phyloP scores from a whole-genome alignment of 2,113 vertebrate genomes.

The Planiliza haematocheilus region DNA sequence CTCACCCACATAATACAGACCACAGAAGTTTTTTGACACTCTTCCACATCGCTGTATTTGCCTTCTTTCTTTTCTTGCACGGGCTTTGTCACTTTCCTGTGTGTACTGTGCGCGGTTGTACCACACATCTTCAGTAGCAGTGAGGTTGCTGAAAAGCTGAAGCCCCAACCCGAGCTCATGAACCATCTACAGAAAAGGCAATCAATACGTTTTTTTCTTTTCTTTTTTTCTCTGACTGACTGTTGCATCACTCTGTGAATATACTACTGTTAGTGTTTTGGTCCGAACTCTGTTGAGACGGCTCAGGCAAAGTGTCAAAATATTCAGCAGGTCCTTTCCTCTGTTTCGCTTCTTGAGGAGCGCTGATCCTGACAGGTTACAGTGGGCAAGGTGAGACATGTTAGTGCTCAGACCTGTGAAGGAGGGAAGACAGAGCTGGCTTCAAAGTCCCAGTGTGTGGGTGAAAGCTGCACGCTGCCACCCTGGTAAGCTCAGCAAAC shows the following conservation, averaged over 20 bases:
- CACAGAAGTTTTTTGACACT: slow-evolving; percentile 77
- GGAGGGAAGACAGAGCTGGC: slow-evolving; percentile 41
- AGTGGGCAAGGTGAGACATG: slow-evolving; percentile 79
- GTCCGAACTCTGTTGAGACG: slow-evolving; percentile 45
- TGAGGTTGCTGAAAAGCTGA: slow-evolving; percentile 30
- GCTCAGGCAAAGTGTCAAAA: slow-evolving; percentile 64
- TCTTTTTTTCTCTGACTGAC: slow-evolving; percentile 42
- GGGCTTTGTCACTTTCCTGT: slow-evolving; percentile 64
- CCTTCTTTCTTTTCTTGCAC: slow-evolving; percentile 61
- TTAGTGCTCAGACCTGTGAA: slow-evolving; percentile 57
- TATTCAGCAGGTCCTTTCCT: slow-evolving; percentile 63
- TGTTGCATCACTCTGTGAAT: slow-evolving; percentile 73
- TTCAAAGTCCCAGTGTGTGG: slow-evolving; percentile 76
- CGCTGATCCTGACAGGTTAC: slow-evolving; percentile 77
- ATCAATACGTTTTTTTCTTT: slow-evolving; percentile 34
- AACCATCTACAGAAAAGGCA: slow-evolving; percentile 19
- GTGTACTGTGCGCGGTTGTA: slow-evolving; percentile 53
- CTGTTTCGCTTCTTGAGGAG: slow-evolving; percentile 55
- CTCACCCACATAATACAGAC: slow-evolving; percentile 80
- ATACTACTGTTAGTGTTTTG: slow-evolving; percentile 56
- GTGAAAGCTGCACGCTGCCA: slow-evolving; percentile 72
- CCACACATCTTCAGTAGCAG: slow-evolving; percentile 45
- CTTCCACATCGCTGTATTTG: slow-evolving; percentile 70
- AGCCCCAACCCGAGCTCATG: slow-evolving; percentile 12
- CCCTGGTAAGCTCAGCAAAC: slow-evolving; percentile 75